phyloP scores from a whole-genome alignment of 2,113 vertebrate species.

The Tylochromis polylepis region DNA sequence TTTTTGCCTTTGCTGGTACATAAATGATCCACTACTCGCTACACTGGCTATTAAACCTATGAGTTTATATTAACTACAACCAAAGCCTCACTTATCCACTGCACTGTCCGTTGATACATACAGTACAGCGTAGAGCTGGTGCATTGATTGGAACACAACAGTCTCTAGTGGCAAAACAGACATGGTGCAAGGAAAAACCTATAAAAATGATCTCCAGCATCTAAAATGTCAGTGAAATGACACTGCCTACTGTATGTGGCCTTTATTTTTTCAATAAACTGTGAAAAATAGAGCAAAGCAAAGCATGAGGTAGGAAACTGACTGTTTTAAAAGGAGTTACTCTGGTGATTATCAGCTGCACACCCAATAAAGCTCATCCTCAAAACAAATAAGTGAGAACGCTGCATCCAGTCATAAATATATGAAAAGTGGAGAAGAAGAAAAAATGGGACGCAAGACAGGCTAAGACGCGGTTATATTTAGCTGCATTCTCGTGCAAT shows the following conservation, averaged over 20 bases:
- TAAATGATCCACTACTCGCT: background rate
- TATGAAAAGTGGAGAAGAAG: too few relatives aligned
- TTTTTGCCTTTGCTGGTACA: background rate
- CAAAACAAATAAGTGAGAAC: background rate
- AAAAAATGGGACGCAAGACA: constrained; percentile 1
- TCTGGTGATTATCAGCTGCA: background rate
- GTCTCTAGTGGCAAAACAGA: constrained; percentile 58
- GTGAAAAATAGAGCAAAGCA: background rate
- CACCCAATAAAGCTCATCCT: background rate
- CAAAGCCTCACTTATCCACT: background rate
- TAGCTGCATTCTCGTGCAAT: constrained; percentile 10
- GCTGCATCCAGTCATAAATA: background rate
- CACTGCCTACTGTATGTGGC: background rate
- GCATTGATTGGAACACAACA: constrained; percentile 44
- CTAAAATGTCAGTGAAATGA: background rate
- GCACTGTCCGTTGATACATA: background rate
- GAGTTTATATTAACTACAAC: background rate
- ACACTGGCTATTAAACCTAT: background rate
- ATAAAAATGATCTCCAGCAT: background rate
- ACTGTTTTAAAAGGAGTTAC: background rate
- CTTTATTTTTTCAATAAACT: background rate
- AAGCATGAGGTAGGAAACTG: background rate
- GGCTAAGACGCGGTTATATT: constrained; percentile 44
- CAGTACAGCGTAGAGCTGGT: background rate
- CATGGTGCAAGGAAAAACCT: constrained; percentile 15